These are phyloP conservation scores for Phalacrocorax aristotelis DNA, from an alignment of 2,113 vertebrate species.

Conservation along the genomic window DNA sequence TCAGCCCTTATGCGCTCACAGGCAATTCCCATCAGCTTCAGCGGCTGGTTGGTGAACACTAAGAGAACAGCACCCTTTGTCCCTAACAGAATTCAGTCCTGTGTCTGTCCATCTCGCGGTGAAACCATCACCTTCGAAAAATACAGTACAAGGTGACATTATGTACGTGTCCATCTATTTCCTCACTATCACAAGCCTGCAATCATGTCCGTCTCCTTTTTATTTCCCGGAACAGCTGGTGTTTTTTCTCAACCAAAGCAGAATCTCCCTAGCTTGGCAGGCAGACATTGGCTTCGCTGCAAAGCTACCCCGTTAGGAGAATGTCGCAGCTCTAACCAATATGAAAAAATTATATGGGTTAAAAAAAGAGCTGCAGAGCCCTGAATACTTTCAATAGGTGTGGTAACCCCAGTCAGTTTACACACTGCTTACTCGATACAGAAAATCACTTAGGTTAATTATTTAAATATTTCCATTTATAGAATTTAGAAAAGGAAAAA, in stretches of 20 bases:
- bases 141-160: neutral
- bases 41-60: neutral
- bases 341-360: neutral
- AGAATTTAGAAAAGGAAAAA: neutral
- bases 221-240: neutral
- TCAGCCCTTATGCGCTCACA: neutral
- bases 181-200: neutral
- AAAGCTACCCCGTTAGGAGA: neutral
- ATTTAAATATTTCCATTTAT: neutral
- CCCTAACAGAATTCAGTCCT: neutral
- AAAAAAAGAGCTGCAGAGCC: neutral
- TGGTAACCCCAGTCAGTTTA: neutral
- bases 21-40: neutral
- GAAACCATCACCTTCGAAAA: constrained; percentile 6
- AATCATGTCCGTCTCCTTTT: neutral
- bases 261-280: neutral
- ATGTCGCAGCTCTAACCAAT: neutral
- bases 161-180: neutral
- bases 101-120: neutral
- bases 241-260: neutral
- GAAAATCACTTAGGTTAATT: neutral
- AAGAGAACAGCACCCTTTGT: neutral
- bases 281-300: neutral
- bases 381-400: neutral
- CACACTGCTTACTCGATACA: neutral